These are phyloP conservation scores for Hirtodrosophila trivittata DNA, from an alignment of 2,888 invertebrate genomes.

Conservation along the genomic window DNA sequence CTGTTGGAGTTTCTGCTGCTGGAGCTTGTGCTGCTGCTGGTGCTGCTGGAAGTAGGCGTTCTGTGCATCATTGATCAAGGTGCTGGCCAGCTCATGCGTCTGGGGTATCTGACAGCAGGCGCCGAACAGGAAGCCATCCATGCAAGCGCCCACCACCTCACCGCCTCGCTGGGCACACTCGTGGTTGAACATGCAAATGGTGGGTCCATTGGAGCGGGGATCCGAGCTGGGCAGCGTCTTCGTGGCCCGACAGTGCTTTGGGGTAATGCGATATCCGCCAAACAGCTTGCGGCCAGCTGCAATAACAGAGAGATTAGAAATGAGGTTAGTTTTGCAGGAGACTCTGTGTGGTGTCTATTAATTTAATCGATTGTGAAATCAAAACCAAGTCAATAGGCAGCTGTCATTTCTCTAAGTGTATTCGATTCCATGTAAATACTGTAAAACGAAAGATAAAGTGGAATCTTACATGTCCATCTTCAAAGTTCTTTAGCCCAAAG, in stretches of 20 bases:
- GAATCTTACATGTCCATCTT: too few relatives aligned
- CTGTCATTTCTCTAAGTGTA: too few relatives aligned
- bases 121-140: conserved; percentile 92
- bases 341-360: too few relatives aligned
- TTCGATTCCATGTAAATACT: too few relatives aligned
- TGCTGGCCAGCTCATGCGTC: conserved; percentile 83
- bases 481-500: too few relatives aligned
- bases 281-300: conserved; percentile 88
- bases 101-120: conserved; percentile 92
- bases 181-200: conserved; percentile 97
- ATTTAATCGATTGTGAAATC: too few relatives aligned
- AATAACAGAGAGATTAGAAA: conserved; percentile 4
- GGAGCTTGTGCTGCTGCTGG: conserved; percentile 67
- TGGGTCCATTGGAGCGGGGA: conserved; percentile 87
- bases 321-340: not conserved
- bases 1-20: conserved; percentile 60
- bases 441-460: too few relatives aligned
- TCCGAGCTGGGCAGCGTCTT: conserved; percentile 86
- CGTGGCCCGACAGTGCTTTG: conserved; percentile 90
- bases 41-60: conserved; percentile 75
- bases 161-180: conserved; percentile 92
- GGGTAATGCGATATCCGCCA: conserved; percentile 94
- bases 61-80: conserved; percentile 81
- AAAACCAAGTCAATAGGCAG: too few relatives aligned
- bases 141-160: conserved; percentile 94